Conservation (phyloP, 2,797 vertebrate species). For the Pteronotus mesoamericanus region DNA sequence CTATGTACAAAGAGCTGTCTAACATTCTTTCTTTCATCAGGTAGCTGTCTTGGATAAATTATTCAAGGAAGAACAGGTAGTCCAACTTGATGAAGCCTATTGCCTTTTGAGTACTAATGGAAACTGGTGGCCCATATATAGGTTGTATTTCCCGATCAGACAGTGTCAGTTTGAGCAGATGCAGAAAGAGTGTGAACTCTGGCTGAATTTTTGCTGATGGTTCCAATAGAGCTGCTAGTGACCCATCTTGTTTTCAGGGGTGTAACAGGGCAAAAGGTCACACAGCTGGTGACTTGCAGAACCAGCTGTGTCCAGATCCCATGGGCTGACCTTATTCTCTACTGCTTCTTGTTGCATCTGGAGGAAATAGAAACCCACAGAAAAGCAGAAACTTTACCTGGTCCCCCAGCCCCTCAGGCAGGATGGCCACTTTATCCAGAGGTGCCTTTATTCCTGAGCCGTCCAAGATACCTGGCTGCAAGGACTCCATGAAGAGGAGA, state of each 20-base stretch:
- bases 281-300: background rate
- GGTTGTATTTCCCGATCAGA: background rate
- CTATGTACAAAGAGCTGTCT: background rate
- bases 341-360: background rate
- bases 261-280: background rate
- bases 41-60: background rate
- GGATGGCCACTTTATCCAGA: background rate
- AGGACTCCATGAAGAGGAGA: slow-evolving; percentile 34
- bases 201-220: background rate
- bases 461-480: slow-evolving; percentile 29
- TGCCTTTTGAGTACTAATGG: background rate
- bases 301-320: background rate
- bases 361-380: background rate
- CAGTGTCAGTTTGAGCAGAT: background rate
- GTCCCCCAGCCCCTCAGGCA: background rate
- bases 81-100: background rate
- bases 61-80: background rate
- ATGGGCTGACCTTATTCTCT: background rate
- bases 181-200: background rate
- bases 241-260: background rate
- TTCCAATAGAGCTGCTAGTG: background rate
- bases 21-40: background rate
- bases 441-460: slow-evolving; percentile 47
- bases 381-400: background rate
- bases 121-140: background rate